These are phyloP conservation scores for Spodoptera litura DNA, from an alignment of 1,140 invertebrate genomes.

Conservation along the genomic window DNA sequence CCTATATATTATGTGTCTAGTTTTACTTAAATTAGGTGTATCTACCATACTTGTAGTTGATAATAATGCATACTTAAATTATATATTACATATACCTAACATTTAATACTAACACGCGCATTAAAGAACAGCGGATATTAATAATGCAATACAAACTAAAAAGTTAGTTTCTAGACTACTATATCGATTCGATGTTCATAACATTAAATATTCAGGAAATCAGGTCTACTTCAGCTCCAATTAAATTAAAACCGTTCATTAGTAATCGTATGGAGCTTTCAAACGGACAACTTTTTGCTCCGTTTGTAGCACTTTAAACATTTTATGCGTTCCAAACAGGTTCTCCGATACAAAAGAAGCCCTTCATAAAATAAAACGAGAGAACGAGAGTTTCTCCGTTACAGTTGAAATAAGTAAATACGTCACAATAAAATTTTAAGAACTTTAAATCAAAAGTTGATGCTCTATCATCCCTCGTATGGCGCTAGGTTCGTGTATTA, in stretches of 20 bases:
- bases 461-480: neutral
- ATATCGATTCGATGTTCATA: neutral
- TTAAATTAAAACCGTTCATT: slow-evolving; percentile 27
- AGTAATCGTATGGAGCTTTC: slow-evolving; percentile 16
- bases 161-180: too few relatives aligned
- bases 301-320: neutral
- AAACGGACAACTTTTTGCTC: slow-evolving; percentile 23
- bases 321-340: slow-evolving; percentile 4
- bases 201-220: neutral
- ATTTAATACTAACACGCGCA: too few relatives aligned
- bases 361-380: neutral
- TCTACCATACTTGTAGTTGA: too few relatives aligned
- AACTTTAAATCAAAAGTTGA: neutral
- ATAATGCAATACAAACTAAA: too few relatives aligned
- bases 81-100: too few relatives aligned
- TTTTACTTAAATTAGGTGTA: too few relatives aligned
- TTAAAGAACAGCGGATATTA: too few relatives aligned
- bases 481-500: neutral
- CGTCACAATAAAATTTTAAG: neutral
- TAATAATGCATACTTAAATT: too few relatives aligned
- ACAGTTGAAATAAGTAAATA: neutral
- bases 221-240: neutral
- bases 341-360: neutral
- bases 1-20: too few relatives aligned
- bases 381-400: neutral